Evolutionary conservation across 2,797 vertebrate species (phyloP), one percentile per base, ranked within the genome.

Genomic region (Fistularia commersonii): DNA sequence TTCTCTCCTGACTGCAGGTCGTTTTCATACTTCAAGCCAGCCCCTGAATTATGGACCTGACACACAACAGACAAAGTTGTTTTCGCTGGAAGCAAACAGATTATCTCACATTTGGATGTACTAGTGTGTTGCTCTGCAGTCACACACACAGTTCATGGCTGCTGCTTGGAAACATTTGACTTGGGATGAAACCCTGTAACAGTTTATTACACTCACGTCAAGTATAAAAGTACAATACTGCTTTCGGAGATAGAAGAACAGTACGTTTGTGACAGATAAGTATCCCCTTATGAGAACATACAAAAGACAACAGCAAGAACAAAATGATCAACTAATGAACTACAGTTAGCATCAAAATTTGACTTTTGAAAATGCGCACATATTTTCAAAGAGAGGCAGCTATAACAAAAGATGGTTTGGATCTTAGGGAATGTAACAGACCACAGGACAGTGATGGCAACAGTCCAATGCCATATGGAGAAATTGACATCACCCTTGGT

Each of bases 1-100:
- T 85, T 89, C 67, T 96, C 95, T 82, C 93, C 93, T 68, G 91
- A 92, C 85, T 76, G 77, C 59, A 38, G 46, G 77, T 92, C 86
- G 60, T 59, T 58, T 48, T 45, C 74, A 61, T 60, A 86, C 54
- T 79, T 87, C 83, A 77, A 82, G 76, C 71, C 79, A 74, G 41
- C 54, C 60, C 74, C 83, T 8, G 66, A 80, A 62, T 48, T 81
- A 79, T 80, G 59, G 67, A 37, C 74, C 85, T 87, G 82, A 84
- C 42, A 71, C 60, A 69, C 68, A 82, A 67, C 75, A 86, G 72
- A 77, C 46, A 77, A 40, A 8, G 44, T 32, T 45, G 59, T 75
- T 81, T 60, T 80, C 74, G 83, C 48, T 36, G 40, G 57, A 50
- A 69, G 54, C 60, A 56, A 84, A 72, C 64, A 62, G 60, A 63